phyloP scores from a whole-genome alignment of 64 coral and sea anemone species.

The Stichodactyla mertensii region DNA sequence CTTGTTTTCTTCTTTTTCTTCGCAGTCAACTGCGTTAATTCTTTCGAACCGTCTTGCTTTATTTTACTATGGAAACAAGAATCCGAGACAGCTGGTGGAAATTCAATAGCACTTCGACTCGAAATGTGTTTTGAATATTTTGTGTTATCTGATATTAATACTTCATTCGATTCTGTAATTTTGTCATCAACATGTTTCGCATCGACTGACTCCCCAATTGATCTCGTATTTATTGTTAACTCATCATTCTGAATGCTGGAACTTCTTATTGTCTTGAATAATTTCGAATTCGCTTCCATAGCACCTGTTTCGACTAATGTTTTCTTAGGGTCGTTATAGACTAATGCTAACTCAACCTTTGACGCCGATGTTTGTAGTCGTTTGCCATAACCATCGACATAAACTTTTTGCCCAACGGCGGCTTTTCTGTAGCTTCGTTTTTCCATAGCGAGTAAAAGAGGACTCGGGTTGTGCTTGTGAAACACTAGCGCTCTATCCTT shows the following conservation, averaged over 20 bases:
- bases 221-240: neutral
- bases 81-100: slow-evolving; percentile 38
- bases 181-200: neutral
- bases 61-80: slow-evolving; percentile 50
- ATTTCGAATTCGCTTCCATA: slow-evolving; percentile 12
- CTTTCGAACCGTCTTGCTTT: slow-evolving; percentile 30
- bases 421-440: slow-evolving; percentile 67
- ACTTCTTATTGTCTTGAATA: neutral
- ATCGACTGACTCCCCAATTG: neutral
- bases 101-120: slow-evolving; percentile 9
- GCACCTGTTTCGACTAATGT: slow-evolving; percentile 30
- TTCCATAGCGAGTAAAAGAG: slow-evolving; percentile 84
- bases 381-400: slow-evolving; percentile 84
- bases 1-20: neutral
- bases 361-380: slow-evolving; percentile 60
- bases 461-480: slow-evolving; percentile 75
- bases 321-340: slow-evolving; percentile 30
- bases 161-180: neutral
- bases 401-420: slow-evolving; percentile 75
- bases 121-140: slow-evolving; percentile 12
- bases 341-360: slow-evolving; percentile 52
- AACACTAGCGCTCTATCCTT: slow-evolving; percentile 68
- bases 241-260: neutral
- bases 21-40: slow-evolving; percentile 24
- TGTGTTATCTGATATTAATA: neutral